Conservation (phyloP, 1,140 invertebrate species). For the Zaprionus nigranus region DNA sequence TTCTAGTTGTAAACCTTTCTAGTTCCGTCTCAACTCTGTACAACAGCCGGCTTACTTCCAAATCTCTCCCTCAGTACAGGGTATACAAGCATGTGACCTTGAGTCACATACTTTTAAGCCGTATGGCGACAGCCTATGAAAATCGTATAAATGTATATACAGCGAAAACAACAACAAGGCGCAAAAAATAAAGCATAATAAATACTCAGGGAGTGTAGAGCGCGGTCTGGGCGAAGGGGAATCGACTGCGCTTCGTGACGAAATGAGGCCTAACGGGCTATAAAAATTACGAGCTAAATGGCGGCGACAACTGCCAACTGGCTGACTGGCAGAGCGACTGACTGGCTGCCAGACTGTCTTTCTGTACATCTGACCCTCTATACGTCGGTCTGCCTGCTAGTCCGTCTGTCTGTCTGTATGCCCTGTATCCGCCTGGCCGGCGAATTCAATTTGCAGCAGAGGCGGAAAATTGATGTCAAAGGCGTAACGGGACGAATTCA, state of each 20-base stretch:
- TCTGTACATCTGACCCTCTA: neutral
- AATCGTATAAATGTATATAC: conserved; percentile 33
- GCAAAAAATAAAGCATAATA: conserved; percentile 31
- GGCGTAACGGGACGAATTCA: conserved; percentile 54
- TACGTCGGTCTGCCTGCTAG: neutral
- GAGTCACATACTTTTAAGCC: conserved; percentile 44
- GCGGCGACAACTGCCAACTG: conserved; percentile 51
- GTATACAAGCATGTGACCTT: conserved; percentile 38
- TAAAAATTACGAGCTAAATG: conserved; percentile 64
- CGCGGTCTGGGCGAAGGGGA: neutral
- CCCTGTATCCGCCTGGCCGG: conserved; percentile 10
- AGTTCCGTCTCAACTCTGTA: no score
- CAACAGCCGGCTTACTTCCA: neutral
- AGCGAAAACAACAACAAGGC: conserved; percentile 33
- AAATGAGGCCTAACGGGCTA: conserved; percentile 63
- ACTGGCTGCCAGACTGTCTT: conserved; percentile 11
- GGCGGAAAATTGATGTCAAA: conserved; percentile 61
- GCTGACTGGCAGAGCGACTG: conserved; percentile 26
- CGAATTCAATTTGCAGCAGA: conserved; percentile 56
- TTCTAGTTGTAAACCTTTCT: no score
- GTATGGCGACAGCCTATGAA: conserved; percentile 42
- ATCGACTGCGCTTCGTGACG: conserved; percentile 40
- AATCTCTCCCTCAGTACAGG: neutral
- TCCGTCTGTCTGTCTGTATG: neutral
- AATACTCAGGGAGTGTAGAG: conserved; percentile 21